phyloP scores from a whole-genome alignment of 2,797 vertebrate species.

The Pseudotriccus pelzelni region DNA sequence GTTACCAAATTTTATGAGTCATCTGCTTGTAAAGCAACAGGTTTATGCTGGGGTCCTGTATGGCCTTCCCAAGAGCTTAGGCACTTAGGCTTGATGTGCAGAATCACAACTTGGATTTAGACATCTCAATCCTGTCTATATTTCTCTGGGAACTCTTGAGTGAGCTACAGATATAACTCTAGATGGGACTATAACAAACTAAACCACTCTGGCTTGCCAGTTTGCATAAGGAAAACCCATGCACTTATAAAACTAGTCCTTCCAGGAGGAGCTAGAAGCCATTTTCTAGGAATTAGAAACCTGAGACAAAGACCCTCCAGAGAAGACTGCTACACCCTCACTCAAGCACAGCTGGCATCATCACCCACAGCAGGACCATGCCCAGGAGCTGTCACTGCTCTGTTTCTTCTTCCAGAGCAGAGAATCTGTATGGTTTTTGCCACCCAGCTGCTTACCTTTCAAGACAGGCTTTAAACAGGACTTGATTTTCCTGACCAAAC shows the following conservation, averaged over 20 bases:
- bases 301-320: background rate
- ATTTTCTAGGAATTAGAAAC: background rate
- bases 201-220: background rate
- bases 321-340: background rate
- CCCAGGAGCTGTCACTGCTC: background rate
- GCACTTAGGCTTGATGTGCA: background rate
- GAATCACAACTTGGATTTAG: background rate
- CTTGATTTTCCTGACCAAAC: background rate
- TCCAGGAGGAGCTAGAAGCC: background rate
- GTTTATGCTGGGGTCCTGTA: background rate
- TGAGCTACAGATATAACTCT: background rate
- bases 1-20: background rate
- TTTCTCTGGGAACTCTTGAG: background rate
- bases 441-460: background rate
- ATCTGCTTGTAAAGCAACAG: background rate
- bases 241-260: background rate
- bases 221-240: background rate
- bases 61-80: background rate
- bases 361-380: background rate
- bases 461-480: background rate
- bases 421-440: background rate
- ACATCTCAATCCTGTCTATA: background rate
- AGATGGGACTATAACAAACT: background rate
- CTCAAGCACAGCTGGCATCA: background rate
- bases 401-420: background rate